These are phyloP conservation scores for Lerema accius DNA, from an alignment of 1,140 invertebrate species.

Conservation along the genomic window DNA sequence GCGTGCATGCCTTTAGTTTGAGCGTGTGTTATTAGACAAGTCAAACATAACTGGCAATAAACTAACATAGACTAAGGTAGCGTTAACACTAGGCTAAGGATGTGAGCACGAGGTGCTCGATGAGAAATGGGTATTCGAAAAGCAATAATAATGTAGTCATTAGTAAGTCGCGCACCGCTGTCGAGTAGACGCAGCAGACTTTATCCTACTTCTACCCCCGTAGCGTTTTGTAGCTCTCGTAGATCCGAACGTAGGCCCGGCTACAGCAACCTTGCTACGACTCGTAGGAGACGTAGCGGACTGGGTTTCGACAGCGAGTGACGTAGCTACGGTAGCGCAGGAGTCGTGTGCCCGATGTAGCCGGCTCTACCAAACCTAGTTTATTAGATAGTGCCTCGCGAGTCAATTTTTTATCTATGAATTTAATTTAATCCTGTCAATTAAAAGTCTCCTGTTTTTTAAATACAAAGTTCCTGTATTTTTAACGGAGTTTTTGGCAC, in stretches of 20 bases:
- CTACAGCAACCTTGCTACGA: constrained; percentile 11
- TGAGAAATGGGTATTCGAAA: constrained; percentile 80
- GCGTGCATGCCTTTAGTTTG: constrained; percentile 73
- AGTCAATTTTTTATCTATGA: constrained; percentile 70
- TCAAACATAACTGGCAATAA: constrained; percentile 77
- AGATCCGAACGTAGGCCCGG: constrained; percentile 38
- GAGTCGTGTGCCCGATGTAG: constrained; percentile 2
- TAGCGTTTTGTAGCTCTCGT: constrained; percentile 61
- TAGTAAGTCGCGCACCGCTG: constrained; percentile 76
- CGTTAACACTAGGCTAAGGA: constrained; percentile 60
- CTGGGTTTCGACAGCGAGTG: background rate
- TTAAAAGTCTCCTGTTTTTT: constrained; percentile 55
- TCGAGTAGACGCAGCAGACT: constrained; percentile 70
- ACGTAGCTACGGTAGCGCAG: constrained; percentile 14
- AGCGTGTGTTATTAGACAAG: constrained; percentile 70
- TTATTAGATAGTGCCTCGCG: constrained; percentile 66
- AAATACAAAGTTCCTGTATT: constrained; percentile 57
- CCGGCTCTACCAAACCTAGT: constrained; percentile 38
- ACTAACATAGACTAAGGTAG: constrained; percentile 70
- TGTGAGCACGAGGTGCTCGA: constrained; percentile 75
- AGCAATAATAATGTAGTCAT: constrained; percentile 80
- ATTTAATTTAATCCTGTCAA: constrained; percentile 77
- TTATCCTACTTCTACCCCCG: constrained; percentile 48
- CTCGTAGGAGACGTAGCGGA: background rate
- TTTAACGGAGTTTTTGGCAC: constrained; percentile 28